These are phyloP conservation scores for Sibirionetta formosa DNA, from an alignment of 2,797 vertebrate genomes.

Conservation along the genomic window DNA sequence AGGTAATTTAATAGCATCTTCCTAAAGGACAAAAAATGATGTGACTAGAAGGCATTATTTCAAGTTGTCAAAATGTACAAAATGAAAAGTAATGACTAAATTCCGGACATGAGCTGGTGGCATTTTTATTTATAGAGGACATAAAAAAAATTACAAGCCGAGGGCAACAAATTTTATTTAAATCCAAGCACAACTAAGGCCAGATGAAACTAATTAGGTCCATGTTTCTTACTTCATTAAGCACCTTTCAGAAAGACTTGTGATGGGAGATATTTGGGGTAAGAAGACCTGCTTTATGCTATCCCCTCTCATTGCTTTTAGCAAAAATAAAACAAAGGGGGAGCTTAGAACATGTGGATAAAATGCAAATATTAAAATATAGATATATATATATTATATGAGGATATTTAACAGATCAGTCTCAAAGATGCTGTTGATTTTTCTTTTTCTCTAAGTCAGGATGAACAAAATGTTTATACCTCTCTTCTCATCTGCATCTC, in stretches of 20 bases:
- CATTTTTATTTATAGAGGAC: not conserved
- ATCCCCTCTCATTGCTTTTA: not conserved
- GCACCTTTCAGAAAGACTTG: not conserved
- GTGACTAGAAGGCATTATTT: not conserved
- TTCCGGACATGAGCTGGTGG: not conserved
- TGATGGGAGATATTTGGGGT: not conserved
- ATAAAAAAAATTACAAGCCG: not conserved
- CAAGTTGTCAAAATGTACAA: not conserved
- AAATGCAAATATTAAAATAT: too few relatives aligned
- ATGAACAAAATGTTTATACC: not conserved
- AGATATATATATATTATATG: too few relatives aligned
- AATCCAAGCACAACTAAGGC: not conserved
- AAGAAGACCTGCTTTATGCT: not conserved
- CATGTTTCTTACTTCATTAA: not conserved
- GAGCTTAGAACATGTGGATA: not conserved
- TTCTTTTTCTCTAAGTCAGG: not conserved
- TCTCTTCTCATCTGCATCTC: not conserved
- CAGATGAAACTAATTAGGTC: slow-evolving; percentile 11
- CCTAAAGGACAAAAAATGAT: not conserved
- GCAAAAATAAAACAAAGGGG: not conserved
- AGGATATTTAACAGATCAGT: not conserved
- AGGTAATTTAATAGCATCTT: not conserved
- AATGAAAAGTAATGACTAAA: slow-evolving; percentile 15
- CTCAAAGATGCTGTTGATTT: not conserved
- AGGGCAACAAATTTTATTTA: not conserved